Evolutionary conservation across 2,888 invertebrate genomes (phyloP), one percentile per base, ranked within the genome.

Genomic region (Acanthococcus lagerstroemiae): DNA sequence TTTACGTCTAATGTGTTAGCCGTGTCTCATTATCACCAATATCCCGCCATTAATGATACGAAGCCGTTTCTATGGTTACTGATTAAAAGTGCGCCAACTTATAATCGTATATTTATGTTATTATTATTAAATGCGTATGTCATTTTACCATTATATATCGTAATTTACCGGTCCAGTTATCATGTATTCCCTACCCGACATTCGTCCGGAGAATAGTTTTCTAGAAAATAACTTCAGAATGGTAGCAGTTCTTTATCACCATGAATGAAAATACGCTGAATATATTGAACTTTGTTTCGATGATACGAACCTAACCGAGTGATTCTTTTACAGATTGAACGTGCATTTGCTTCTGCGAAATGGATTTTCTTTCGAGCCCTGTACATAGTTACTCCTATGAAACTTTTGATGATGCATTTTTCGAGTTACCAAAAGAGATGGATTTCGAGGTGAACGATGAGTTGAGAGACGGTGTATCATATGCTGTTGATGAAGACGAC

Each of bases 51-150:
- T 63, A 63, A 63, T 63, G 54, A 52, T 63, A 52, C 22, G 63
- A 63, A 63, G 63, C 63, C 52, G 63, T 63, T 63, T 63, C 63
- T 63, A 63, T 63, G 63, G 63, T 63, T 63, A 63, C 63, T 52
- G 54, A 63, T 63, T 52, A 44, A 63, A 55, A 63, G 54, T 63
- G 63, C 63, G 44, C 63, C 37, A 54, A 63, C 52, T 52, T 63
- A 30, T 19, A 44, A 22, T 12, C 19, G 19, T 21, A 22, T 24
- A 4, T n/a, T n/a, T n/a, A n/a, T n/a, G n/a, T n/a, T n/a, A n/a
- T n/a, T n/a, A n/a, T n/a, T n/a, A n/a, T 22, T 9, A 52, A 21
- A 48, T 48, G 12, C 37, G n/a, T 37, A 15, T 37, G n/a, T 37
- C 37, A 37, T n/a, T n/a, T n/a, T n/a, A n/a, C n/a, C n/a, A n/a